A percentile compares a stretch with the other conserved stretches of the same genome.
Conservation (phyloP, 1,140 invertebrate species). For the Stratiolaelaps scimitus region DNA sequence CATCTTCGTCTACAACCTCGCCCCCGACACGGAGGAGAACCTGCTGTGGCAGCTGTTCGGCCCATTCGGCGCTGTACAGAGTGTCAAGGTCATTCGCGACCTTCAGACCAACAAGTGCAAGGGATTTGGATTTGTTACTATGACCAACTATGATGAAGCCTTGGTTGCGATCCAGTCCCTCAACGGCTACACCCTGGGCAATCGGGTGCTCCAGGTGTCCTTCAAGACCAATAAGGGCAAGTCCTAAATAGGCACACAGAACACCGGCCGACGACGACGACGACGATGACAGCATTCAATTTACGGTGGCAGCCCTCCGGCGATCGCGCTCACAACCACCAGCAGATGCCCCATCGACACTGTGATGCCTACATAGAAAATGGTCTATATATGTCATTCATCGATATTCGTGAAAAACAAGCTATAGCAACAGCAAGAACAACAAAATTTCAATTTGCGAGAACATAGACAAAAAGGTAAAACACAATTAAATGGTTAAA, state of each 20-base stretch:
- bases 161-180: constrained; percentile 91
- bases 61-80: constrained; percentile 95
- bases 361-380: neutral
- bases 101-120: constrained; percentile 98
- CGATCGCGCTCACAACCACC: neutral
- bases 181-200: constrained; percentile 93
- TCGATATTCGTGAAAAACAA: too few species aligned
- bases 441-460: too few species aligned
- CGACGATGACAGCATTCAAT: too few species aligned
- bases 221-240: constrained; percentile 66
- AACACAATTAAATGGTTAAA: too few species aligned
- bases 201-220: constrained; percentile 93
- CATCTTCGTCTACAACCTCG: constrained; percentile 97
- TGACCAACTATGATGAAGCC: constrained; percentile 99
- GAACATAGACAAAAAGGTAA: too few species aligned
- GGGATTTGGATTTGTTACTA: constrained; percentile 98
- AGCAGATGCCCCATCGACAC: constrained; percentile 1
- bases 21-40: constrained; percentile 95
- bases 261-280: neutral
- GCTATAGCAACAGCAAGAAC: too few species aligned
- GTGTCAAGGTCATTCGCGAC: constrained; percentile 93
- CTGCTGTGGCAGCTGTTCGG: constrained; percentile 97
- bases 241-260: constrained; percentile 35
- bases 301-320: too few species aligned
- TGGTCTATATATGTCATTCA: too few species aligned